phyloP scores from a whole-genome alignment of 2,113 vertebrate species.

The Stegostoma tigrinum region DNA sequence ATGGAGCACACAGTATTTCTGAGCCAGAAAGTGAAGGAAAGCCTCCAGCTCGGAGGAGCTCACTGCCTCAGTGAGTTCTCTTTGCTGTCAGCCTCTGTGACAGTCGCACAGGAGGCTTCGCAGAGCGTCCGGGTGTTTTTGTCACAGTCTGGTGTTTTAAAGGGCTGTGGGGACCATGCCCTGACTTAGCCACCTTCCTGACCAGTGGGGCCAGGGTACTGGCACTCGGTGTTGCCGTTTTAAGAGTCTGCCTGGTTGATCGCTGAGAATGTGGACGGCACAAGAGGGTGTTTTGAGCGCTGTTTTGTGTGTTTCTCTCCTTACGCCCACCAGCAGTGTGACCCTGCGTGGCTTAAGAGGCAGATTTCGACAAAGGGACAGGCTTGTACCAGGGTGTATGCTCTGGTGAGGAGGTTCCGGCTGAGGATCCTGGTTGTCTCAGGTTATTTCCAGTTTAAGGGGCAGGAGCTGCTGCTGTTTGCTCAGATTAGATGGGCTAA shows the following conservation, averaged over 20 bases:
- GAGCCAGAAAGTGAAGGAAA: too few relatives aligned
- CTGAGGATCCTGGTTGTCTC: too few relatives aligned
- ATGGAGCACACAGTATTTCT: too few relatives aligned
- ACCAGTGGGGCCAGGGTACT: not conserved
- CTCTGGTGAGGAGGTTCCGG: too few relatives aligned
- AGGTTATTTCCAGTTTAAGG: not conserved
- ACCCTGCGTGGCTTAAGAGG: not conserved
- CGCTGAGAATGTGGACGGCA: slow-evolving; percentile 30
- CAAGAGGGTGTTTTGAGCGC: not conserved
- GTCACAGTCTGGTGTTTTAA: not conserved
- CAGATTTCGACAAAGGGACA: not conserved
- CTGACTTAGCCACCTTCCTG: not conserved
- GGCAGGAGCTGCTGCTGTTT: not conserved
- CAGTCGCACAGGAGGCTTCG: not conserved
- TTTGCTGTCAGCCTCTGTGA: too few relatives aligned
- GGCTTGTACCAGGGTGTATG: too few relatives aligned
- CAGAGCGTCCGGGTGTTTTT: not conserved
- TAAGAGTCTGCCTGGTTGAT: slow-evolving; percentile 42
- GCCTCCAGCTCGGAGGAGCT: too few relatives aligned
- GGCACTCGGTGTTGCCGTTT: slow-evolving; percentile 39
- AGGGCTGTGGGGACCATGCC: too few relatives aligned
- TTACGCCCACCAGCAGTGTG: too few relatives aligned
- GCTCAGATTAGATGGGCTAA: not conserved
- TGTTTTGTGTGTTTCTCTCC: not conserved
- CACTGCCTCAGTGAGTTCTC: too few relatives aligned